phyloP scores from a whole-genome alignment of 2,888 invertebrate species.

The Pachycephus smyrnensis region DNA sequence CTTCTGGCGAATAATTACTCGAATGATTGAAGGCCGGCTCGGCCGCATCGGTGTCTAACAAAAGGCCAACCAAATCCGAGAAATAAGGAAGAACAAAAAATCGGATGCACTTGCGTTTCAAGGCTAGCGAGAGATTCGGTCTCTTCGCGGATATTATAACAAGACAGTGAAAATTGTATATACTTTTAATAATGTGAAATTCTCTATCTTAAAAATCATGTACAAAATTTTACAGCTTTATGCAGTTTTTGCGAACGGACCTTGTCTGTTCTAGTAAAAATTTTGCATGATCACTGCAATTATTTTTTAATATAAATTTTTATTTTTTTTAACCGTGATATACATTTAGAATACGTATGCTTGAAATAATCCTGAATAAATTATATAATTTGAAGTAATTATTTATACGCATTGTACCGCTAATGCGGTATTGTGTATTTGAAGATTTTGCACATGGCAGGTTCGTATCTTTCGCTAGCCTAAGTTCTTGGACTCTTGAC shows the following conservation, averaged over 20 bases:
- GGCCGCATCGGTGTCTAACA: slow-evolving; percentile 27
- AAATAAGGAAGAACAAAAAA: slow-evolving; percentile 39
- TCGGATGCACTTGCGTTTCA: slow-evolving; percentile 32
- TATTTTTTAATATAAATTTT: background rate
- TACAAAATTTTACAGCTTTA: background rate
- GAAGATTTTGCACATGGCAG: background rate
- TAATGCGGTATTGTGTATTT: background rate
- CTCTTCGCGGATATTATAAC: background rate
- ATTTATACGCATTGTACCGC: background rate
- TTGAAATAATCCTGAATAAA: background rate
- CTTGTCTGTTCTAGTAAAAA: background rate
- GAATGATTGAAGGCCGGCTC: slow-evolving; percentile 44
- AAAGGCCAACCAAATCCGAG: slow-evolving; percentile 27
- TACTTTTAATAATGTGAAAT: background rate
- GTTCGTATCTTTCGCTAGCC: background rate
- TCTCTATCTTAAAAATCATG: background rate
- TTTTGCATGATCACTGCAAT: background rate
- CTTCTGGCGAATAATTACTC: slow-evolving; percentile 54
- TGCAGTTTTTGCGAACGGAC: background rate
- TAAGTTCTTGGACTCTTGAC: slow-evolving; percentile 1
- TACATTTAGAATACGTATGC: background rate
- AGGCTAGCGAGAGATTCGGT: slow-evolving; percentile 30
- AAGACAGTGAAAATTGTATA: background rate
- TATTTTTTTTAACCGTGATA: background rate
- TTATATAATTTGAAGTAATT: background rate